Base-by-base conservation (phyloP, 2,797 vertebrate species). In the Sebastes diploproa region DNA sequence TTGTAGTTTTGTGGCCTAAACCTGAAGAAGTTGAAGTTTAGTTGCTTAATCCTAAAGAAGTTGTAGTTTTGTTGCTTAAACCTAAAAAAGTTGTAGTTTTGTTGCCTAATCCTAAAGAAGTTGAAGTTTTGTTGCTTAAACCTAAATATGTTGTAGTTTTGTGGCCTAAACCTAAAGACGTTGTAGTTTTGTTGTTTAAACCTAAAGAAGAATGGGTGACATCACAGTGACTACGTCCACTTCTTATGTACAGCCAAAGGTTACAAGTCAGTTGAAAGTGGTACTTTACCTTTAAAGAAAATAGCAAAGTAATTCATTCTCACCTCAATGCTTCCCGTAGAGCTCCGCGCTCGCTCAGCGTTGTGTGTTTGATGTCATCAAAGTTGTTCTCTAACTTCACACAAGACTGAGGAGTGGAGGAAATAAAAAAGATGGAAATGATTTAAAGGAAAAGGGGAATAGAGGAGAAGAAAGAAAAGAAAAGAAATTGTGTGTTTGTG, bases 351-450 rank as follows among this genome's bases (percentile, higher is more conserved):
- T 97, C 97, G 72, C 97, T 96, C 88, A 98, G 94, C 75, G 97
- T 97, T 4, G 96, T 97, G 93, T 97, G 97, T 95, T 97, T 97
- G 95, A 97, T 97, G 90, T 98, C 97, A 80, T 98, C 97, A 95
- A 98, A 98, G 96, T 98, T 97, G 96, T 97, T 97, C 92, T 98
- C 97, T 67, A 97, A 94, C 89, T 94, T 95, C 84, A 96, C 94
- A 73, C 97, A 97, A 63, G 92, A 94, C 97, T 98, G 91, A 11
- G 22, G 38, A 23, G 18, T 1, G 13, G 11, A 46, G 2, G 32
- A 1, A 22, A 18, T 1, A 22, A 0, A 0, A 4, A 4, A 0
- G 5, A 4, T n/a, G 10, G 38, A 18, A 22, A 25, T 6, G 12
- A 59, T 46, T 2, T 34, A 20, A 67, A 29, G 56, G 22, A 34